Base-by-base conservation (phyloP, 2,113 vertebrate genomes). In the Pomatorhinus ruficollis region DNA sequence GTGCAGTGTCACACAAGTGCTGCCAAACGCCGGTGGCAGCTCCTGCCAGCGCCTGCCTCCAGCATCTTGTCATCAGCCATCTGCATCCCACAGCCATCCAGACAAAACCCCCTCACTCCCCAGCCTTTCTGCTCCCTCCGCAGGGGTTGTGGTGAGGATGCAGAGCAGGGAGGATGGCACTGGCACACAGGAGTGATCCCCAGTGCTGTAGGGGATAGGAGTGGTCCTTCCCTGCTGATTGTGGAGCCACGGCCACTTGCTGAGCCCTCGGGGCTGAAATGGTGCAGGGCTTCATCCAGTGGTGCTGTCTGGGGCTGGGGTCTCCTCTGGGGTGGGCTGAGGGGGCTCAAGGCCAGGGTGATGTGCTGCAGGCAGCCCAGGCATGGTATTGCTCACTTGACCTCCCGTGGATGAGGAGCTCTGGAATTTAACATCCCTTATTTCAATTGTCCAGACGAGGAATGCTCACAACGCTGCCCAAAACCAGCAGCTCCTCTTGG, bases 171-270 rank as follows among this genome's bases (percentile, higher is more conserved):
- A 72, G 72, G 33, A 17, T 20, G 7, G 0, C 20, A 0, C 28
- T 66, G n/a, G 10, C n/a, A 17, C 25, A 2, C 92, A 45, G 65
- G 24, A 10, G 14, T 1, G 0, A 24, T 11, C 30, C 49, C 66
- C 66, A 27, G 28, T 0, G 3, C 57, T 50, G 50, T 0, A 2
- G 53, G 68, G 21, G 66, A 33, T 7, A 3, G 0, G 15, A 15
- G 35, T 5, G 27, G 14, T 54, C 27, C 33, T 23, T 69, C 54
- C 42, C 14, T 33, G 30, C 0, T 5, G 47, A 2, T 4, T 30
- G 24, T 5, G 20, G 25, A 53, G 52, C 33, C 37, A 2, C 8
- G 2, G 1, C 31, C 33, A 3, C 39, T 42, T 3, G 23, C 27
- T 6, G 6, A 18, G 37, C 54, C 37, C 31, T 35, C 83, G 8